These are phyloP conservation scores for Athrips mouffetella DNA, from an alignment of 2,888 invertebrate genomes.

Conservation along the genomic window DNA sequence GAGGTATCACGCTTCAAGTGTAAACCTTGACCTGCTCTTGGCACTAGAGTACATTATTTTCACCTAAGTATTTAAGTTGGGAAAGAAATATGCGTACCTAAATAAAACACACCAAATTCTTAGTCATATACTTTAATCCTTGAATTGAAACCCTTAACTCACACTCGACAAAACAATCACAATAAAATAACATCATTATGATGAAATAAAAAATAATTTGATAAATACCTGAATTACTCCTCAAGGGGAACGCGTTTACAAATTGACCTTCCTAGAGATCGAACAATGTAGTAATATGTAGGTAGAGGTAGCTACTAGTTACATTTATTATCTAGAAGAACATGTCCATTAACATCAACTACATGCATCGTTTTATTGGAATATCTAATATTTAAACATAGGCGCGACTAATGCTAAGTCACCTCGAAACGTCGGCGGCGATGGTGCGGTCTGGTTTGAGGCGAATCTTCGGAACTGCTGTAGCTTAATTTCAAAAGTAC, in stretches of 20 bases:
- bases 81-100: no score
- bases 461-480: slow-evolving; percentile 16
- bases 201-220: slow-evolving; percentile 53
- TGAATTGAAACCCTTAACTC: slow-evolving; percentile 49
- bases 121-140: slow-evolving; percentile 43
- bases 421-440: slow-evolving; percentile 59
- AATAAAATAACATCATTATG: slow-evolving; percentile 50
- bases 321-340: slow-evolving; percentile 46
- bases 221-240: slow-evolving; percentile 77
- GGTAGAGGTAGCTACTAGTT: slow-evolving; percentile 61
- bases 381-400: slow-evolving; percentile 42
- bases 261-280: slow-evolving; percentile 58
- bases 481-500: slow-evolving; percentile 69
- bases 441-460: neutral
- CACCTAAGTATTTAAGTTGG: no score
- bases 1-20: no score
- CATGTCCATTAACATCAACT: slow-evolving; percentile 46
- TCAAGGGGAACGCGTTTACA: slow-evolving; percentile 67
- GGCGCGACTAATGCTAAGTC: slow-evolving; percentile 65
- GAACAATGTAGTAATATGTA: no score
- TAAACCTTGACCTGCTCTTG: no score
- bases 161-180: slow-evolving; percentile 45
- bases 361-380: slow-evolving; percentile 54
- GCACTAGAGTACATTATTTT: no score
- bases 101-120: slow-evolving; percentile 23